Evolutionary conservation across 2,797 vertebrate genomes (phyloP).

Genomic region (Melopsittacus undulatus): DNA sequence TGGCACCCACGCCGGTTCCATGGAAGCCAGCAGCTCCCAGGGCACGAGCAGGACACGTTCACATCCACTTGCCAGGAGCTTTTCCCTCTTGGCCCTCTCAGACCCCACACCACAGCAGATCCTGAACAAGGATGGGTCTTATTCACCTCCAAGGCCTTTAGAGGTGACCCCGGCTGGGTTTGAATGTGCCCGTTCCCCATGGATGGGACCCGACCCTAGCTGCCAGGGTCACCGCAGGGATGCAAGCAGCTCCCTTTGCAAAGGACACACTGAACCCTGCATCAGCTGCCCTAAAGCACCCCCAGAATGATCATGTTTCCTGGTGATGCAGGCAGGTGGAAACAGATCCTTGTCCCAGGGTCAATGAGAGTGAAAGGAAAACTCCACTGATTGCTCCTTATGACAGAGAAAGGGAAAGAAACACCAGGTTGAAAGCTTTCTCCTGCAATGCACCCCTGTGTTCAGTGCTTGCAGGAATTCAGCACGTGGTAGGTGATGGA

Average conservation of each 20-base stretch:
- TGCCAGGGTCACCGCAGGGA: background rate
- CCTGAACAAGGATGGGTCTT: accelerated
- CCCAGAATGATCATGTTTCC: background rate
- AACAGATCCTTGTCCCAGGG: background rate
- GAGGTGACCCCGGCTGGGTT: background rate
- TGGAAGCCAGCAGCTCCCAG: background rate
- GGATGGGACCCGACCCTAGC: background rate
- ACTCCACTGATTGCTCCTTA: background rate
- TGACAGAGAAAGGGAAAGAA: background rate
- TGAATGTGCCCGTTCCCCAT: accelerated
- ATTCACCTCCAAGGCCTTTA: no score
- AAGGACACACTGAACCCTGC: background rate
- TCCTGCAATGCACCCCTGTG: accelerated
- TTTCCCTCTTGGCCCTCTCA: background rate
- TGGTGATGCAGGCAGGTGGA: background rate
- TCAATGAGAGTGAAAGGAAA: background rate
- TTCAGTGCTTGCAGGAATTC: background rate
- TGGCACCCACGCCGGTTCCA: background rate
- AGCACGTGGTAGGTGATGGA: background rate
- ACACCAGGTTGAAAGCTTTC: background rate
- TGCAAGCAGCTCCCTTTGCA: no score
- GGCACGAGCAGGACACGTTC: background rate
- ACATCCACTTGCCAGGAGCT: background rate
- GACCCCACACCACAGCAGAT: accelerated
- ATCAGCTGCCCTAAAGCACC: background rate